A percentile compares a stretch with the other conserved stretches of the same genome.
phyloP scores from a whole-genome alignment of 2,797 vertebrate species.

The Fringilla coelebs region DNA sequence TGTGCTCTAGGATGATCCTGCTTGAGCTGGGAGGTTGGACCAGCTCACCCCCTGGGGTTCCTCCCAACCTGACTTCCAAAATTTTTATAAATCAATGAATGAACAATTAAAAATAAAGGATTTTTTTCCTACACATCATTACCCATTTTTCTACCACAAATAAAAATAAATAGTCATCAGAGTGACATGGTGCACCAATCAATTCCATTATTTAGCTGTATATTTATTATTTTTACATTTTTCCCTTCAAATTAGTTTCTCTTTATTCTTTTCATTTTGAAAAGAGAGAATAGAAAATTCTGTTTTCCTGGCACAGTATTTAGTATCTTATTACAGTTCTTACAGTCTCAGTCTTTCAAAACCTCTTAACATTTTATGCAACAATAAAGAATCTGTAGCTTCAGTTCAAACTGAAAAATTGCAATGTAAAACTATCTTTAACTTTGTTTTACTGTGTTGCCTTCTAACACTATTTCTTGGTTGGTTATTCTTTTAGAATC shows the following conservation, averaged over 20 bases:
- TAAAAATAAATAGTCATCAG: neutral
- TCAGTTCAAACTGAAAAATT: neutral
- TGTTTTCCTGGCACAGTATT: neutral
- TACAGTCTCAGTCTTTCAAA: neutral
- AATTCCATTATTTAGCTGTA: neutral
- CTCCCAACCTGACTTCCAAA: neutral
- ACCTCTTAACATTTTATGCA: neutral
- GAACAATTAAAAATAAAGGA: neutral
- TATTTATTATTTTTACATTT: neutral
- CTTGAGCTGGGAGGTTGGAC: neutral
- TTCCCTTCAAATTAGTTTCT: neutral
- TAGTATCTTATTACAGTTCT: neutral
- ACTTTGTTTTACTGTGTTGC: neutral
- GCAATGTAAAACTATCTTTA: neutral
- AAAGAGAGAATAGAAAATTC: neutral
- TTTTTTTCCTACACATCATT: neutral
- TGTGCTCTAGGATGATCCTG: neutral
- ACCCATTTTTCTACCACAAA: neutral
- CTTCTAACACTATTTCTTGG: neutral
- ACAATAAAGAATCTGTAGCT: neutral
- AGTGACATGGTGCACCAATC: neutral
- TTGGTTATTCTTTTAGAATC: neutral
- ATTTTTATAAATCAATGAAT: neutral
- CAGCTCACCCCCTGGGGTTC: neutral
- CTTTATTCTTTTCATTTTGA: neutral